Evolutionary conservation across 2,797 vertebrate genomes (phyloP), one percentile per base, ranked within the genome.

Genomic region (Hozukius guyotensis): DNA sequence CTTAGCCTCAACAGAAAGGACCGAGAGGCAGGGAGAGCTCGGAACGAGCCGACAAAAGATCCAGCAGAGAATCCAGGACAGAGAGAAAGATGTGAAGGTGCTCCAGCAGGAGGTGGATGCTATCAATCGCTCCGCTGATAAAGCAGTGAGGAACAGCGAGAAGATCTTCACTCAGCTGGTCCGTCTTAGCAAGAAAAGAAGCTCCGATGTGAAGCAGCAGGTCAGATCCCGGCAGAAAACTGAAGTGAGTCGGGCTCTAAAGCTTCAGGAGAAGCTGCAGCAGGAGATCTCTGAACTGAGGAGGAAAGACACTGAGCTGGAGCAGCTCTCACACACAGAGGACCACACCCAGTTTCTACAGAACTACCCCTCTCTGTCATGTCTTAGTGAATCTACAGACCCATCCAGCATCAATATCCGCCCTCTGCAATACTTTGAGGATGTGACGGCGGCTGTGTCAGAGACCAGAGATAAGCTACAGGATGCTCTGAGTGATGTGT

Each of bases 391-490:
- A 42, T 42, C 38, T 16, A 16, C 14, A 42, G 38, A 42, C 13
- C 13, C 14, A 16, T 16, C 5, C 38, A 42, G 38, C 14, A 16
- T 16, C 13, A 42, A 0, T 42, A 42, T 16, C 14, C 2, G 38
- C 14, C 38, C 14, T 42, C 38, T 42, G 38, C 13, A 16, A 16
- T 42, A 42, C 38, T 42, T 16, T 16, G 38, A 42, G 38, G 38
- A 42, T 42, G 38, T 42, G 38, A 16, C 38, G 14, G 38, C 6
- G 14, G 14, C 38, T 20, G 46, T 63, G 25, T 62, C 65, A 20
- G 69, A 85, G 12, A 38, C n/a, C 70, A 75, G 29, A 61, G 77
- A 66, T 22, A 74, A 80, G 4, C 59, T 87, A 5, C 55, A 84
- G 22, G 55, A 14, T 6, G 6, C 62, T 22, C 22, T 82, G 2